A percentile compares a stretch with the other conserved stretches of the same genome.
These are phyloP conservation scores for Heteropelma amictum DNA, from an alignment of 2,888 invertebrate species.

Conservation along the genomic window DNA sequence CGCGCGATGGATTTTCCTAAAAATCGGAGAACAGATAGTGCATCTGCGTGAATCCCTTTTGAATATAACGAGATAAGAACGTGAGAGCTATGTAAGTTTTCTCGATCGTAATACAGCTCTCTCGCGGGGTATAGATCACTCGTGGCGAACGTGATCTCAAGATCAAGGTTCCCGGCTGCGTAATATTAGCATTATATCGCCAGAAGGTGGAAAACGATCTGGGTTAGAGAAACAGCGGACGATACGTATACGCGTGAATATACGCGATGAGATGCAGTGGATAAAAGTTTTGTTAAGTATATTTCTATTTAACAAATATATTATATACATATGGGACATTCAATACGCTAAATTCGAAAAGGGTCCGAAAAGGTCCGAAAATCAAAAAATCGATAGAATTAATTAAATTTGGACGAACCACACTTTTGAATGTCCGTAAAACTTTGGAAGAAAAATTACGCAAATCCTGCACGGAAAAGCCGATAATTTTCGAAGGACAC, in stretches of 20 bases:
- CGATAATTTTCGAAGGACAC: too few relatives aligned
- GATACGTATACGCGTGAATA: background rate
- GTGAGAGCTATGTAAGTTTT: background rate
- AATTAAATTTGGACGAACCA: too few relatives aligned
- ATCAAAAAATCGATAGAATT: too few relatives aligned
- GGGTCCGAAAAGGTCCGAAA: too few relatives aligned
- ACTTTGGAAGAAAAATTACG: too few relatives aligned
- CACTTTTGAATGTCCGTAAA: too few relatives aligned
- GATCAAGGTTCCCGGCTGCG: constrained; percentile 64
- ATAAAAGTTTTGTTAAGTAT: constrained; percentile 12
- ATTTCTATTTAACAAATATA: constrained; percentile 6
- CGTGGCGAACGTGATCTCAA: constrained; percentile 60
- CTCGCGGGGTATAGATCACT: constrained; percentile 37
- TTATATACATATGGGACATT: too few relatives aligned
- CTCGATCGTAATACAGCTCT: background rate
- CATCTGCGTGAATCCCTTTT: background rate
- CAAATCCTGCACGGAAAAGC: too few relatives aligned
- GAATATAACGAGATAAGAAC: background rate
- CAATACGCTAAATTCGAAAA: too few relatives aligned
- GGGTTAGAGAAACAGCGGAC: constrained; percentile 59
- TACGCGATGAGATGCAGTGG: background rate
- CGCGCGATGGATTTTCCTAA: background rate
- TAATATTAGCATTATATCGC: constrained; percentile 64
- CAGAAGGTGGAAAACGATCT: constrained; percentile 64
- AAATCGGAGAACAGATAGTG: background rate